Evolutionary conservation across 2,888 invertebrate species (phyloP).

Genomic region (Philereme vetulata): DNA sequence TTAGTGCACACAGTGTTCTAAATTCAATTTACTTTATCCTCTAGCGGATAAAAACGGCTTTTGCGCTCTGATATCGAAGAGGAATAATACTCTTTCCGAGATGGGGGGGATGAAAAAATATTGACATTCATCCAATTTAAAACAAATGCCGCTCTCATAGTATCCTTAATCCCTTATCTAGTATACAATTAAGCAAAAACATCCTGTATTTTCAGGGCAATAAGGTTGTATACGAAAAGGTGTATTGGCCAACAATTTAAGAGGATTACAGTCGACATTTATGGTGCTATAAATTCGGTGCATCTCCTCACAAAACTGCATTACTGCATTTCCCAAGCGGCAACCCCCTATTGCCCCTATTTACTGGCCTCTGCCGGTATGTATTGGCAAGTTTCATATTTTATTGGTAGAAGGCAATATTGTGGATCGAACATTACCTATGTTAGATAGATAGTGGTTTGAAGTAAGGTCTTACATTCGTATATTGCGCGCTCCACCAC

Average conservation of each 20-base stretch:
- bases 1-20: too few relatives aligned
- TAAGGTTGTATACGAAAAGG: constrained; percentile 18
- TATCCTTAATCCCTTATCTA: constrained; percentile 21
- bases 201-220: constrained; percentile 7
- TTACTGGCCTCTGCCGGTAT: constrained; percentile 4
- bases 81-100: too few relatives aligned
- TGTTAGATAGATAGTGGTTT: constrained; percentile 6
- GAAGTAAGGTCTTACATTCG: neutral
- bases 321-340: constrained; percentile 31
- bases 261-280: constrained; percentile 60
- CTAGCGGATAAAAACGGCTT: too few relatives aligned
- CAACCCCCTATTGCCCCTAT: constrained; percentile 7
- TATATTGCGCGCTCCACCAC: too few relatives aligned
- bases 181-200: constrained; percentile 15
- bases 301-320: constrained; percentile 40
- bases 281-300: constrained; percentile 62
- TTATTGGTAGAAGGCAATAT: constrained; percentile 24
- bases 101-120: too few relatives aligned
- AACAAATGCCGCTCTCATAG: constrained; percentile 8
- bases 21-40: too few relatives aligned
- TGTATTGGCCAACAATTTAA: constrained; percentile 48
- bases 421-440: constrained; percentile 10
- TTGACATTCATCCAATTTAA: constrained; percentile 7
- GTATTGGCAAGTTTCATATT: constrained; percentile 28
- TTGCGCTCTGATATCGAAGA: too few relatives aligned